Conservation (phyloP, 2,797 vertebrate species). For the Oophaga sylvatica region DNA sequence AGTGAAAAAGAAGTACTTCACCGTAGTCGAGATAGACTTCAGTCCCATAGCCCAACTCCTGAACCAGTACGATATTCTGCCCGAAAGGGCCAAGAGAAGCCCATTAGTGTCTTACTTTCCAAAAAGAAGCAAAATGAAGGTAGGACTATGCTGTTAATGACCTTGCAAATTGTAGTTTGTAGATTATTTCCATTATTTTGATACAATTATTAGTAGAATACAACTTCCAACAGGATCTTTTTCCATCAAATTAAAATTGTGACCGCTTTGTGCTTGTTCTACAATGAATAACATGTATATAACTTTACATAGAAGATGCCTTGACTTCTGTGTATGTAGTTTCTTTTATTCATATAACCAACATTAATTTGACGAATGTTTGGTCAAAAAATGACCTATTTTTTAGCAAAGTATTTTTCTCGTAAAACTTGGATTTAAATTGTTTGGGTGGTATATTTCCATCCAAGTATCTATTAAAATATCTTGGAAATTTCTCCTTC, state of each 20-base stretch:
- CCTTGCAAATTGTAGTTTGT: background rate
- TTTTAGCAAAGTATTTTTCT: too few species aligned
- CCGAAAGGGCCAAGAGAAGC: constrained; percentile 73
- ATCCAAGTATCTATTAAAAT: too few species aligned
- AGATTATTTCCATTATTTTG: background rate
- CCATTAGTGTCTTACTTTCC: constrained; percentile 84
- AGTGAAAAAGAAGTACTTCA: constrained; percentile 70
- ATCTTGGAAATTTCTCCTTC: too few species aligned
- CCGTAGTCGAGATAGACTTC: constrained; percentile 80
- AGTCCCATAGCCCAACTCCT: constrained; percentile 79
- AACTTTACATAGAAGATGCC: too few species aligned
- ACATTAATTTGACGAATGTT: too few species aligned
- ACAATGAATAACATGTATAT: background rate
- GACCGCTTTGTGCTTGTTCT: background rate
- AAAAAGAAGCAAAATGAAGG: constrained; percentile 89
- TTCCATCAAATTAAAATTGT: too few species aligned
- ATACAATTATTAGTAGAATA: background rate
- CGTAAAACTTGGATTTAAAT: too few species aligned
- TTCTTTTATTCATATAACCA: too few species aligned
- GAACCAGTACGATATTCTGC: constrained; percentile 67
- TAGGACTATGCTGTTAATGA: constrained; percentile 62
- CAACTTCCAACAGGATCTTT: background rate
- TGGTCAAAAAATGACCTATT: too few species aligned
- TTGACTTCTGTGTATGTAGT: too few species aligned
- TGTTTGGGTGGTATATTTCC: too few species aligned